Base-by-base conservation (phyloP, 1,140 invertebrate genomes). In the Drosophila pruinosa region DNA sequence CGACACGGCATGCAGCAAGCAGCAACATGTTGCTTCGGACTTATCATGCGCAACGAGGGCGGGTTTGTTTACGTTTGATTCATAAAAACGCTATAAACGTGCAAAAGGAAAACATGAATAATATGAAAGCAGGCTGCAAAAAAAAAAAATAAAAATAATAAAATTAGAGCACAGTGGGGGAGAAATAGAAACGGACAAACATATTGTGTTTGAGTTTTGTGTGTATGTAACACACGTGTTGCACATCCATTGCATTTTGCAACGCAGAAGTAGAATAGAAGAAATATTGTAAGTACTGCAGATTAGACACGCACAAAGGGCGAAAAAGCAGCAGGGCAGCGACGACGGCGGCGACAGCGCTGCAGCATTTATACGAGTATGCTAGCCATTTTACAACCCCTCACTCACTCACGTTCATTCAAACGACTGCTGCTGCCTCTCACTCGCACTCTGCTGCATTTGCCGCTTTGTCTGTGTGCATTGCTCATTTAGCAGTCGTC, bases 181-280 rank as follows among this genome's bases (percentile, higher is more conserved):
- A 3, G 5, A 24, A 14, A 4, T 1, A 15, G 24, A 12, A 21
- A 2, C n/a, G 4, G 47, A 50, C 26, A 19, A 50, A 38, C n/a
- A 45, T n/a, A 19, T 41, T 12, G 24, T 34, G 7, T 28, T 39
- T 31, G 19, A 2, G 12, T 34, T 34, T 17, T 48, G n/a, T 22
- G 2, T 34, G 48, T 47, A 53, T 52, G 52, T 69, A 61, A 59
- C 73, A 80, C 80, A 82, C 78, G 74, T 82, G 78, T 82, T 82
- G 78, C 78, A 82, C 78, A 82, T 77, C 57, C 69, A 58, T 71
- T 77, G 78, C 78, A 74, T 54, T 74, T 48, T 74, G 78, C 69
- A 45, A 58, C 67, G 41, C 61, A 69, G 41, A 2, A 31, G 31
- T 38, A 12, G 19, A 52, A 8, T n/a, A 38, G 4, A 53, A 6